Evolutionary conservation across 2,888 invertebrate genomes (phyloP).

Genomic region (Drosophila lutescens): DNA sequence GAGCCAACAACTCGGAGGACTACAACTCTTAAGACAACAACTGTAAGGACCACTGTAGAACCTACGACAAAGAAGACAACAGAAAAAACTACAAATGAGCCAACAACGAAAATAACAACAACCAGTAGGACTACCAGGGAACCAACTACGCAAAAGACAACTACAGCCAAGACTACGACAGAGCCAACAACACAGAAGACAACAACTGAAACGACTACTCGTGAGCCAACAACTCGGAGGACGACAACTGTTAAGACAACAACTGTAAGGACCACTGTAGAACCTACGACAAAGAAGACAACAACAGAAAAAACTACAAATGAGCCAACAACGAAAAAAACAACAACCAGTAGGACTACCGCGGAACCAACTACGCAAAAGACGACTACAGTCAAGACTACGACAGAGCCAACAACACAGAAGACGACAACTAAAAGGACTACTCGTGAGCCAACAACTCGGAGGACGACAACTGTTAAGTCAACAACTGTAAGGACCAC

Average conservation of each 20-base stretch:
- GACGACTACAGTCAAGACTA: not conserved
- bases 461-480: not conserved
- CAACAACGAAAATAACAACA: not conserved
- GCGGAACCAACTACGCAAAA: not conserved
- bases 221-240: not conserved
- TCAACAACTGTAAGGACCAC: not conserved
- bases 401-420: not conserved
- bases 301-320: not conserved
- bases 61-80: not conserved
- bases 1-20: not conserved
- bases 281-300: too few relatives aligned
- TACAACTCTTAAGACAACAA: not conserved
- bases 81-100: not conserved
- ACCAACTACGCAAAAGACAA: not conserved
- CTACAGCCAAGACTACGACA: not conserved
- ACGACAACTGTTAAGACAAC: too few relatives aligned
- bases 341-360: not conserved
- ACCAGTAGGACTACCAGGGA: not conserved
- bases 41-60: not conserved
- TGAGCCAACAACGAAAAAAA: not conserved
- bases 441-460: not conserved
- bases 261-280: too few relatives aligned
- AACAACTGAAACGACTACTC: not conserved
- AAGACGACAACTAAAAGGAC: not conserved
- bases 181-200: not conserved